phyloP scores from a whole-genome alignment of 2,888 invertebrate genomes.

The Aelia acuminata region DNA sequence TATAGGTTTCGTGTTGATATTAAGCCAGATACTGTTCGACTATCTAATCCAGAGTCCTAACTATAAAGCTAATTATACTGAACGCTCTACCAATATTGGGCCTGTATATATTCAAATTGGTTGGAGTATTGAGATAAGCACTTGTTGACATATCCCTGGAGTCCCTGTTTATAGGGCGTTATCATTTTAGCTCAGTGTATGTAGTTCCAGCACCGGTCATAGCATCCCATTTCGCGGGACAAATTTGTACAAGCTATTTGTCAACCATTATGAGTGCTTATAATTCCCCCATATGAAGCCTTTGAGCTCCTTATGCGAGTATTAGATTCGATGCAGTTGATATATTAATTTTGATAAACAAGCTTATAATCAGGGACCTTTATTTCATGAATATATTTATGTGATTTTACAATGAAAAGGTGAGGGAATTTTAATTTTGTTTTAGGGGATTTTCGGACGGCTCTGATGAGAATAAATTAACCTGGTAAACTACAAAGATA shows the following conservation, averaged over 20 bases:
- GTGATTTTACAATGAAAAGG: no score
- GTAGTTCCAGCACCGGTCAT: background rate
- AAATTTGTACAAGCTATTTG: conserved; percentile 10
- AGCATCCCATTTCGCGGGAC: background rate
- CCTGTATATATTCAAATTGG: conserved; percentile 33
- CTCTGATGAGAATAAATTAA: no score
- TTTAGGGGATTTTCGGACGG: no score
- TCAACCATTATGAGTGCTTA: background rate
- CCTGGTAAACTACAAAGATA: no score
- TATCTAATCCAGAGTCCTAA: background rate
- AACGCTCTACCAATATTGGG: background rate
- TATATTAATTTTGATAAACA: background rate
- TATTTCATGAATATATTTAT: background rate
- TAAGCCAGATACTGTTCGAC: background rate
- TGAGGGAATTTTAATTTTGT: no score
- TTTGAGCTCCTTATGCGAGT: background rate
- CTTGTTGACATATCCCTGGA: background rate
- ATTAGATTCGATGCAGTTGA: background rate
- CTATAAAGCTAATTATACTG: conserved; percentile 13
- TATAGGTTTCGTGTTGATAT: conserved; percentile 25
- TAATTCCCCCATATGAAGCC: conserved; percentile 2
- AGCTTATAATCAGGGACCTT: background rate
- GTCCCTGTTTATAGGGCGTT: conserved; percentile 8
- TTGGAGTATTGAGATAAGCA: background rate
- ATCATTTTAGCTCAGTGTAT: background rate